These are phyloP conservation scores for Linnaemya vulpina DNA, from an alignment of 2,888 invertebrate genomes.

Conservation along the genomic window DNA sequence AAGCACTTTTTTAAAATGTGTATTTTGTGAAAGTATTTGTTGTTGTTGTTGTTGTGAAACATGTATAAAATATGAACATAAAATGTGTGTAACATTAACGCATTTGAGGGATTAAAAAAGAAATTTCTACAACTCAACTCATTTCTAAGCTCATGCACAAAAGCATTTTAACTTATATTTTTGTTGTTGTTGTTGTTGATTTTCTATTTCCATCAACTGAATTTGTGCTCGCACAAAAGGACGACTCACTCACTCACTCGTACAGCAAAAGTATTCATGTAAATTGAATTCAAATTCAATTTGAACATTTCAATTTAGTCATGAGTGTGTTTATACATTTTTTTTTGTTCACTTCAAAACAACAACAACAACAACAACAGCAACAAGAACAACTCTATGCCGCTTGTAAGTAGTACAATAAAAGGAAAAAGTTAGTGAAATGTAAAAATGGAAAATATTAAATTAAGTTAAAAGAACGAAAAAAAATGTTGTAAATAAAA, in stretches of 20 bases:
- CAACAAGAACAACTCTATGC: constrained; percentile 16
- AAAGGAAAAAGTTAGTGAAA: constrained; percentile 61
- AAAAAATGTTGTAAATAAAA: constrained; percentile 40
- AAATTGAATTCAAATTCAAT: constrained; percentile 83
- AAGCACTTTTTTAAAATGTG: constrained; percentile 42
- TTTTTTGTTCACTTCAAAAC: constrained; percentile 2
- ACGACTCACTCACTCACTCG: neutral
- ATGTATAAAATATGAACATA: constrained; percentile 44
- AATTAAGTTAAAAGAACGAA: constrained; percentile 61
- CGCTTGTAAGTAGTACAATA: constrained; percentile 28
- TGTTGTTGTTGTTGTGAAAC: constrained; percentile 6
- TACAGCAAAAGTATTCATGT: constrained; percentile 61
- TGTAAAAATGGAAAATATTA: constrained; percentile 44
- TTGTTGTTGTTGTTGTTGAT: neutral
- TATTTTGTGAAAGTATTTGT: constrained; percentile 13
- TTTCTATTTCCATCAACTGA: constrained; percentile 19
- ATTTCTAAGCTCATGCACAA: constrained; percentile 61
- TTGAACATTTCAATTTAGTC: constrained; percentile 81
- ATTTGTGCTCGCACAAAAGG: constrained; percentile 23
- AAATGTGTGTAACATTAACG: constrained; percentile 62
- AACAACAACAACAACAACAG: neutral
- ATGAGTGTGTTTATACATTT: constrained; percentile 11
- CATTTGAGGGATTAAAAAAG: constrained; percentile 64
- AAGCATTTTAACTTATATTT: constrained; percentile 52
- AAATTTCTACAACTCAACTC: constrained; percentile 38